These are phyloP conservation scores for Corydoras sp. DNA, from an alignment of 2,113 vertebrate genomes.

Conservation along the genomic window DNA sequence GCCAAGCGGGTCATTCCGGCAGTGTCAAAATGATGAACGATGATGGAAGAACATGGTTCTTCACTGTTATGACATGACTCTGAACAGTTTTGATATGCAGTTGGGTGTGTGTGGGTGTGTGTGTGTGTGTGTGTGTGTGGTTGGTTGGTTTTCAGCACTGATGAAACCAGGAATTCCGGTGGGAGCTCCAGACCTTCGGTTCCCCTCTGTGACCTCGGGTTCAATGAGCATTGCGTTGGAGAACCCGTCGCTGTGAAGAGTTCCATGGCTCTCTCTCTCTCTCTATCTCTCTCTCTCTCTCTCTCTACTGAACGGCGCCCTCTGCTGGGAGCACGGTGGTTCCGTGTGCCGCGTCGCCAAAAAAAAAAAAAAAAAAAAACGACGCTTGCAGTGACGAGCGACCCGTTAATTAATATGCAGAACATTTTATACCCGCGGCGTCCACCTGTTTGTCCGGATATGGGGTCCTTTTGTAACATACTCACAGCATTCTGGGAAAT, in stretches of 20 bases:
- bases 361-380: neutral
- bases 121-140: slow-evolving; percentile 33
- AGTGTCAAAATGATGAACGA: too few relatives aligned
- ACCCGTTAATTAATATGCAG: slow-evolving; percentile 30
- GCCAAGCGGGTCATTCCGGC: too few relatives aligned
- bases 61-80: too few relatives aligned
- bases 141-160: slow-evolving; percentile 39
- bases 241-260: slow-evolving; percentile 31
- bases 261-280: neutral
- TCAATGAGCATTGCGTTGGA: slow-evolving; percentile 11
- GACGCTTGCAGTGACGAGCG: neutral
- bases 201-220: slow-evolving; percentile 16
- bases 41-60: too few relatives aligned
- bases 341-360: neutral
- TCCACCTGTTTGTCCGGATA: slow-evolving; percentile 6
- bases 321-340: slow-evolving; percentile 11
- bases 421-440: slow-evolving; percentile 1
- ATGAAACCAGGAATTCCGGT: slow-evolving; percentile 15
- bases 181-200: slow-evolving; percentile 9
- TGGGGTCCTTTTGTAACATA: slow-evolving; percentile 5
- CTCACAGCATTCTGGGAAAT: slow-evolving; percentile 5
- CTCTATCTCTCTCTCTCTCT: too few relatives aligned
- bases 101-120: slow-evolving; percentile 44
- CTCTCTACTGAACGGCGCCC: neutral
- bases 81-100: slow-evolving; percentile 8